Evolutionary conservation across 2,113 vertebrate species (phyloP), one percentile per base, ranked within the genome.

Genomic region (Aleadryas rufinucha): DNA sequence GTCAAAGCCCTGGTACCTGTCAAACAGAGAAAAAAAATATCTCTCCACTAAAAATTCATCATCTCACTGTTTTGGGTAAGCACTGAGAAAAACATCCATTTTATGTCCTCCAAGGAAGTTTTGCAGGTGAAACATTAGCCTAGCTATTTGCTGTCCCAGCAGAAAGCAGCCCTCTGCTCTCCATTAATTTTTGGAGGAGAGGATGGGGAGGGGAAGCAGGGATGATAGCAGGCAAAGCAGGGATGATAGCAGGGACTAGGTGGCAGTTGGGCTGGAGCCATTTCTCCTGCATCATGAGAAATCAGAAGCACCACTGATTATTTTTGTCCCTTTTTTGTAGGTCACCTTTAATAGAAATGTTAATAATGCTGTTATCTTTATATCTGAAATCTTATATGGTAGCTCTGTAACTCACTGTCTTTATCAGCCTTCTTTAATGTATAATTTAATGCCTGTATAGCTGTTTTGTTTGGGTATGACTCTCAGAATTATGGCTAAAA

Each of bases 391-490:
- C 86, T 84, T 83, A 33, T 20, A 64, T n/a, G 60, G 90, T 77
- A 90, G 60, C 85, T 80, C 71, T 94, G 82, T 86, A 96, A 94
- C 77, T 86, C 93, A 80, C 85, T 88, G 35, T 56, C 85, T 89
- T 92, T 95, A 96, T 96, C 92, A 81, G 71, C 64, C 47, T 74
- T 39, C 95, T 96, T 95, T 96, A 94, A 96, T 87, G 85, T 96
- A 93, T 90, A 93, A 96, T 94, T 96, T 96, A 97, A 90, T 94
- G 96, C 87, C 50, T 92, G 85, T 93, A 42, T 78, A 96, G 84
- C 88, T 93, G 78, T 88, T 93, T 95, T 95, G 86, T 85, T 93
- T 97, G 95, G 95, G 92, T 96, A 93, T 37, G 93, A 69, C 87
- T 95, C 76, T 93, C 76, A 94, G 71, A 95, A 93, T 96, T 89